A percentile compares a stretch with the other conserved stretches of the same genome.
phyloP scores from a whole-genome alignment of 2,797 vertebrate genomes.

The Halcyon smyrnensis region DNA sequence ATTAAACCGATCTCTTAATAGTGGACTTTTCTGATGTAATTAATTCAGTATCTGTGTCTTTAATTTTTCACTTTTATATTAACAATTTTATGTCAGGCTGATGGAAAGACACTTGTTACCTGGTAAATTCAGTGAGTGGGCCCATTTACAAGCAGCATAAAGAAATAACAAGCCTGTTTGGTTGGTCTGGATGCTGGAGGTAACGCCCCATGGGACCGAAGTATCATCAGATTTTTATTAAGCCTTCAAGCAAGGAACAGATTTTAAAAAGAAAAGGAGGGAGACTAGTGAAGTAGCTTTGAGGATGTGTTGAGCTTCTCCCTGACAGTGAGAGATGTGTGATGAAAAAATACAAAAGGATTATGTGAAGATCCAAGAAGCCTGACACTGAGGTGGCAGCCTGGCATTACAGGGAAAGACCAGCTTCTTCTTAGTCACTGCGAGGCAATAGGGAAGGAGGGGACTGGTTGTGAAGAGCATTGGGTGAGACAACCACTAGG shows the following conservation, averaged over 20 bases:
- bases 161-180: not conserved
- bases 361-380: not conserved
- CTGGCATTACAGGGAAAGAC: not conserved
- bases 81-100: not conserved
- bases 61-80: not conserved
- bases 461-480: not conserved
- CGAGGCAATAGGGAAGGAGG: accelerated
- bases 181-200: not conserved
- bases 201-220: not conserved
- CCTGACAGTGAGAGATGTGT: not conserved
- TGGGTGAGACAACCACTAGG: not conserved
- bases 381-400: not conserved
- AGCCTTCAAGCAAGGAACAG: not conserved
- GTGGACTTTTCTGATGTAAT: not conserved
- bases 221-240: not conserved
- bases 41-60: not conserved
- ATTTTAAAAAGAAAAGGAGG: not conserved
- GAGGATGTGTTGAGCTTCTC: not conserved
- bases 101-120: not conserved
- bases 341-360: not conserved
- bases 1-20: not conserved
- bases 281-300: not conserved
- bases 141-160: not conserved
- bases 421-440: not conserved
- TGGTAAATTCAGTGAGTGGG: not conserved